phyloP scores from a whole-genome alignment of 2,888 invertebrate genomes.

The Himalopsyche japonica region DNA sequence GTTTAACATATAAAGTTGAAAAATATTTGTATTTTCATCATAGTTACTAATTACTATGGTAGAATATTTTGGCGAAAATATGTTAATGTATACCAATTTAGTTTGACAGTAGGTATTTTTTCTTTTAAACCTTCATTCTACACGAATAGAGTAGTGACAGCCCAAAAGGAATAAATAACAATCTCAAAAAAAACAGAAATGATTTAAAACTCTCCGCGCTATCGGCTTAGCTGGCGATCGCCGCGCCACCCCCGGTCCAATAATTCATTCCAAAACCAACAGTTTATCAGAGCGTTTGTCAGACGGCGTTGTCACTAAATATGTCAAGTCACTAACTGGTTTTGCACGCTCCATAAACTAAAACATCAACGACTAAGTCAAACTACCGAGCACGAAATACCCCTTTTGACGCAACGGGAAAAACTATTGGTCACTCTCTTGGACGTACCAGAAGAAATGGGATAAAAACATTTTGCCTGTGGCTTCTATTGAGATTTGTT shows the following conservation, averaged over 20 bases:
- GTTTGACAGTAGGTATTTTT: no score
- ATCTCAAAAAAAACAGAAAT: neutral
- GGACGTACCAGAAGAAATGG: no score
- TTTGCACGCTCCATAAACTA: slow-evolving; percentile 23
- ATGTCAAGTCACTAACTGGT: slow-evolving; percentile 31
- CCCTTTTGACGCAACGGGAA: no score
- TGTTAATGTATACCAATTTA: no score
- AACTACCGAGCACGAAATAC: no score
- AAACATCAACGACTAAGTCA: neutral
- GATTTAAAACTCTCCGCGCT: neutral
- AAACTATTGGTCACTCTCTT: no score
- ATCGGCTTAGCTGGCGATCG: neutral
- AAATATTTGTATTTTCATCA: no score
- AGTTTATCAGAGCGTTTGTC: slow-evolving; percentile 33
- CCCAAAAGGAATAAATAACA: slow-evolving; percentile 12
- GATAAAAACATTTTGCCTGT: no score
- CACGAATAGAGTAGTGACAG: slow-evolving; percentile 8
- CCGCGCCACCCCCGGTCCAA: neutral
- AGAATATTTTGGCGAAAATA: no score
- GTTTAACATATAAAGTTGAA: no score
- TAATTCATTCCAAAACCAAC: slow-evolving; percentile 36
- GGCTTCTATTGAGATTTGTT: no score
- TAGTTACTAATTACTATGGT: no score
- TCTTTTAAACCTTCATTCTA: neutral
- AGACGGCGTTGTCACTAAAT: slow-evolving; percentile 25